Conservation (phyloP, 2,888 invertebrate species). For the Isoperla grammatica region DNA sequence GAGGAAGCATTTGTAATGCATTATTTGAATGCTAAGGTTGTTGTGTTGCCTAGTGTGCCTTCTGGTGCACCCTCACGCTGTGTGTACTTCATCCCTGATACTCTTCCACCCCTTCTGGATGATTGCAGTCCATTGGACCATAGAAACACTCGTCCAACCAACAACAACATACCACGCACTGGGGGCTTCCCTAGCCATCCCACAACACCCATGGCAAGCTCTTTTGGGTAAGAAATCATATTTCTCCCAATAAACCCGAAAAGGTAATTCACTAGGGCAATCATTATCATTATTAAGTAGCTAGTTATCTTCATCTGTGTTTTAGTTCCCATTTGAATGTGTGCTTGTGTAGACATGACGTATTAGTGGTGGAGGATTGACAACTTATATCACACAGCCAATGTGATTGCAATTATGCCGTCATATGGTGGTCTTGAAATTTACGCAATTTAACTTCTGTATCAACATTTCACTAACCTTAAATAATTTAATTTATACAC, state of each 20-base stretch:
- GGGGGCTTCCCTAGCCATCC: slow-evolving; percentile 38
- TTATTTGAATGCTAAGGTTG: too few species aligned
- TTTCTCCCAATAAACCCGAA: slow-evolving; percentile 25
- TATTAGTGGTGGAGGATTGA: too few species aligned
- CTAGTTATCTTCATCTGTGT: too few species aligned
- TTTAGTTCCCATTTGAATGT: too few species aligned
- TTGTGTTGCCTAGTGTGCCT: not conserved
- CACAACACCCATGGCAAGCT: slow-evolving; percentile 35
- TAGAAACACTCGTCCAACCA: slow-evolving; percentile 52
- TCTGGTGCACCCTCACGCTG: not conserved
- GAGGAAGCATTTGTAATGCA: too few species aligned
- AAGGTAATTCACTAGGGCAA: slow-evolving; percentile 29
- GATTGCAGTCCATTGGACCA: slow-evolving; percentile 56
- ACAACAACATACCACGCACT: slow-evolving; percentile 44
- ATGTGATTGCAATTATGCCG: too few species aligned
- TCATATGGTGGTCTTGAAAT: too few species aligned
- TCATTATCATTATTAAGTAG: slow-evolving; percentile 11
- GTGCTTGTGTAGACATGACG: too few species aligned
- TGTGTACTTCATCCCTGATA: not conserved
- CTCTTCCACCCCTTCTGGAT: slow-evolving; percentile 22
- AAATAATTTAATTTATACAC: too few species aligned
- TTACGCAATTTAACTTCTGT: too few species aligned
- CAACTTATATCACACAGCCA: too few species aligned
- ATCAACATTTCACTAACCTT: too few species aligned
- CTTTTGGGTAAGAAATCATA: slow-evolving; percentile 40